Base-by-base conservation (phyloP, 2,113 vertebrate genomes). In the Athene cunicularia region DNA sequence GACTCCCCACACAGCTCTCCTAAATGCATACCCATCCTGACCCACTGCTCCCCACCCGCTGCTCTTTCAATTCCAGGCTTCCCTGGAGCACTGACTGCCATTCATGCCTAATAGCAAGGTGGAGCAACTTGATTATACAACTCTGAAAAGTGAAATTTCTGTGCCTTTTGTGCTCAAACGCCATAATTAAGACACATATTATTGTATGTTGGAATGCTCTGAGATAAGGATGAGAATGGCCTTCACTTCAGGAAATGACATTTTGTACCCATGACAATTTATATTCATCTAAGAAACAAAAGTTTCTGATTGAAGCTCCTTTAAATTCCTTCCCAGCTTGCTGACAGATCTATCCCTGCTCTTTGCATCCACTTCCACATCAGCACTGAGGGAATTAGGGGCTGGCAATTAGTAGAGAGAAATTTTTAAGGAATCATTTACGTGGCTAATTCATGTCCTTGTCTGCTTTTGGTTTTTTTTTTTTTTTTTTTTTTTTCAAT, bases 71-170 rank as follows among this genome's bases (percentile, higher is more conserved):
- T 90, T 87, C 73, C 85, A 96, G 94, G 84, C 91, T 97, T 97
- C 94, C 93, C 89, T 90, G 95, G 95, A 96, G 97, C 93, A 96
- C 93, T 82, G 89, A 58, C 93, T 97, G 94, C 94, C 96, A 97
- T 97, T 97, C 94, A 97, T 90, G 93, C 71, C 89, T 96, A 97
- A 97, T 91, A 97, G 94, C 91, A 97, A 97, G 94, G 95, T 97
- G 96, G 84, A 97, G 94, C 81, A 96, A 97, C 85, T 96, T 96
- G 94, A 97, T 96, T 96, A 95, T 95, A 95, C 79, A 97, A 97
- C 77, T 88, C 84, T 90, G 91, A 95, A 96, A 90, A 95, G 96
- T 96, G 93, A 96, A 85, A 91, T 96, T 94, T 96, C 81, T 71
- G 84, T 76, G 74, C 74, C 84, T 70, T 97, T 95, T 96, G 80